These are phyloP conservation scores for Arizona elegans DNA, from an alignment of 2,113 vertebrate genomes.

Conservation along the genomic window DNA sequence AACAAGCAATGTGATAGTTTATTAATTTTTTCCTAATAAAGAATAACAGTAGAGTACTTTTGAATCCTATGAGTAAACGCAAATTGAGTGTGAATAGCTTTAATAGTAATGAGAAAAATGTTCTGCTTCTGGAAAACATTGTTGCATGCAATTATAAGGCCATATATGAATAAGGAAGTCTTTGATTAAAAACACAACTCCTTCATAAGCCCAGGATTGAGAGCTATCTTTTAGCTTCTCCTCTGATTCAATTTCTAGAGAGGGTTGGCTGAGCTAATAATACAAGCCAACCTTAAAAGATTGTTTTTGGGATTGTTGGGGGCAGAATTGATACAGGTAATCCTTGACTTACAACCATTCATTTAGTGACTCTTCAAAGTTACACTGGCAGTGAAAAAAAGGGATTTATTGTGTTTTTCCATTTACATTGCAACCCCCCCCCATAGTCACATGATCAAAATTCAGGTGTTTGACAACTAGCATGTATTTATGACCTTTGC, in stretches of 20 bases:
- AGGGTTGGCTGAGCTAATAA: neutral
- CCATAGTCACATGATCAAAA: neutral
- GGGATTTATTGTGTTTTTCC: neutral
- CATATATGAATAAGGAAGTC: neutral
- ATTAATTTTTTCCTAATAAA: slow-evolving; percentile 27
- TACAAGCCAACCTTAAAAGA: neutral
- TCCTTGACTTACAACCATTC: neutral
- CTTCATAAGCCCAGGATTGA: neutral
- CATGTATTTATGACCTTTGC: neutral
- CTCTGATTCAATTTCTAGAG: neutral
- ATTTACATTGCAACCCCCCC: neutral
- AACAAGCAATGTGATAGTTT: slow-evolving; percentile 32
- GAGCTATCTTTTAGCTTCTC: neutral
- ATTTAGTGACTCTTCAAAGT: neutral
- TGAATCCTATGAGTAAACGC: neutral
- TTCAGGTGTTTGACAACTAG: no score
- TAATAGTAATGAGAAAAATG: slow-evolving; percentile 11
- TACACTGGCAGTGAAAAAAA: neutral
- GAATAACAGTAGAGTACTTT: neutral
- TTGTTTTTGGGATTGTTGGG: neutral
- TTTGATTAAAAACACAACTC: neutral
- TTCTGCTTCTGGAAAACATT: neutral
- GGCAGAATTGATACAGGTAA: neutral
- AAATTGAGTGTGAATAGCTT: neutral
- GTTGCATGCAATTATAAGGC: neutral